Percentiles rank a stretch among this genome's conserved stretches.
These are phyloP conservation scores for Sarcophaga bullata DNA, from an alignment of 1,140 invertebrate species.

Conservation along the genomic window DNA sequence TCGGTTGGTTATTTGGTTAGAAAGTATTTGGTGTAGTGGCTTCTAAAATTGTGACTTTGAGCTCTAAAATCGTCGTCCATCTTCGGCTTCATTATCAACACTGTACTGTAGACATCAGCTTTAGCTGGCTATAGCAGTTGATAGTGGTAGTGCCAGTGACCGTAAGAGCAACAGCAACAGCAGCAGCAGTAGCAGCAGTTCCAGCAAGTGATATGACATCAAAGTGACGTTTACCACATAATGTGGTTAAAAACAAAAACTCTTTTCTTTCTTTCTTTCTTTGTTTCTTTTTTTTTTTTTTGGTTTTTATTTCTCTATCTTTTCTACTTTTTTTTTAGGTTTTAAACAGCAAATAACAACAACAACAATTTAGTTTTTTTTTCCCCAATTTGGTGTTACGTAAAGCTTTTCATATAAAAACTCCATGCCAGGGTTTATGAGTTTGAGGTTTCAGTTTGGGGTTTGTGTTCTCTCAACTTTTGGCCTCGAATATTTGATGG, in stretches of 20 bases:
- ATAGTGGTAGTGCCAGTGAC: background rate
- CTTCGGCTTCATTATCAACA: slow-evolving; percentile 1
- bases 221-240: slow-evolving; percentile 38
- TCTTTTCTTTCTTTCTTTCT: background rate
- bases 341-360: background rate
- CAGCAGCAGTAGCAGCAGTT: background rate
- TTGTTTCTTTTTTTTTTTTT: background rate
- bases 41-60: background rate
- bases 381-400: no score
- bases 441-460: slow-evolving; percentile 8
- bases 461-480: background rate
- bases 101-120: no score
- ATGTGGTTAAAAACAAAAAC: slow-evolving; percentile 26
- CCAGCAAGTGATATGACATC: slow-evolving; percentile 21
- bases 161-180: background rate
- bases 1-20: background rate
- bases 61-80: slow-evolving; percentile 7
- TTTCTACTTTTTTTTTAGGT: background rate
- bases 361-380: background rate
- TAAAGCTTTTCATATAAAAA: background rate
- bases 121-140: background rate
- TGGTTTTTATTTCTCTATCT: background rate
- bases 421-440: background rate
- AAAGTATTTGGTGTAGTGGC: background rate
- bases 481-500: slow-evolving; percentile 34